Evolutionary conservation across 2,888 invertebrate genomes (phyloP), one percentile per base, ranked within the genome.

Genomic region (Rhogogaster chlorosoma): DNA sequence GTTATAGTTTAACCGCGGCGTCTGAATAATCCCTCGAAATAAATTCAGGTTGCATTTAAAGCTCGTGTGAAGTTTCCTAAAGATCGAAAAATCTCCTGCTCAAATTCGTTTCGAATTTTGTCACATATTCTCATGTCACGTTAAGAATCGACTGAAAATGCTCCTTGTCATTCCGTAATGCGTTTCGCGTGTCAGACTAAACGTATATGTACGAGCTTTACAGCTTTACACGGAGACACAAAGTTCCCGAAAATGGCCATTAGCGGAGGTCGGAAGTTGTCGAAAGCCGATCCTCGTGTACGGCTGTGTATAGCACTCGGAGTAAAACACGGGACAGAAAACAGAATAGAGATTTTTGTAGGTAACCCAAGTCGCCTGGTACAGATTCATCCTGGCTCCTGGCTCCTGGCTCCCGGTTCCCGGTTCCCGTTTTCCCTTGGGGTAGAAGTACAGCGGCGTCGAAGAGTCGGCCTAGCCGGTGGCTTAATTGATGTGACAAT

Each of bases 401-500:
- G 53, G 53, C 32, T 77, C 53, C 45, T 26, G 71, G n/a, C n/a
- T n/a, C n/a, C n/a, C n/a, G n/a, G 38, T 36, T 71, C 73, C 42
- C 36, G 42, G 73, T 22, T 42, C 38, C 70, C 36, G 18, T 22
- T 29, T 36, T 32, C 29, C 45, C 32, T 53, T 12, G 22, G 38
- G 57, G 38, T 10, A 29, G 36, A 42, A 45, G 26, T 10, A 22
- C 26, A 26, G 36, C 36, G 57, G 80, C 80, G 80, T 22, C 61
- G 61, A n/a, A 36, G 5, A 45, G 83, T 29, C 83, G 83, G 29
- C 15, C 18, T 80, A 57, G 80, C 83, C 87, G 86, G 88, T 82
- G 84, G 86, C 89, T 92, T 92, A 92, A 92, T 92, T 91, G 91
- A 91, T 90, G 91, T 90, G 92, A 92, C 91, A 92, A 92, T 92